phyloP scores from a whole-genome alignment of 64 coral and sea anemone genomes.

The Stichodactyla helianthus region DNA sequence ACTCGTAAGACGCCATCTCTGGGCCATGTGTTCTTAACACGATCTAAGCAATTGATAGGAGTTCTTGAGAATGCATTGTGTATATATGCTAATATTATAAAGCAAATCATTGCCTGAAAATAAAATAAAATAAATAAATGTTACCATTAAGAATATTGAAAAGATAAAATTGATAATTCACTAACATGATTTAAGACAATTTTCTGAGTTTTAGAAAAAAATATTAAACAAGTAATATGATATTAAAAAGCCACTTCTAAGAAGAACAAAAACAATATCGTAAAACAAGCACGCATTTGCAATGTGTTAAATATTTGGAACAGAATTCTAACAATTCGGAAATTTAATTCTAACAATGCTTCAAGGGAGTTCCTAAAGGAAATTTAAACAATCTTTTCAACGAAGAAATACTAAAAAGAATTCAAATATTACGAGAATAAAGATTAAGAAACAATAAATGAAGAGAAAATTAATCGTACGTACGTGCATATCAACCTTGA shows the following conservation, averaged over 20 bases:
- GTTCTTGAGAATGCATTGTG: constrained; percentile 95
- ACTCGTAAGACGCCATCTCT: constrained; percentile 94
- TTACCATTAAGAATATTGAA: neutral
- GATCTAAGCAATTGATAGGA: constrained; percentile 92
- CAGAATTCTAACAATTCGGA: neutral
- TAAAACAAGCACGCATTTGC: neutral
- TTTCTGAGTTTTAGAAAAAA: neutral
- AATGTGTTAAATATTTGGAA: neutral
- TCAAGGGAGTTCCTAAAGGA: neutral
- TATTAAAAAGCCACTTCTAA: neutral
- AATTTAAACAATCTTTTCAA: neutral
- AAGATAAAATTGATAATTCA: neutral
- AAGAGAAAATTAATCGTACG: neutral
- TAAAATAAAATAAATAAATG: neutral
- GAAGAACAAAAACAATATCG: neutral
- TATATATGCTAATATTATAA: constrained; percentile 89
- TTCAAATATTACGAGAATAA: neutral
- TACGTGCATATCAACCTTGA: neutral
- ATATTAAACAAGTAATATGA: neutral
- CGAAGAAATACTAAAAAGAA: neutral
- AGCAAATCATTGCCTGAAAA: constrained; percentile 83
- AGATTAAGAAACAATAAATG: neutral
- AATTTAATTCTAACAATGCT: neutral
- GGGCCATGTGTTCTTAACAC: constrained; percentile 87
- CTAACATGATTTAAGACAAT: neutral